A percentile compares a stretch with the other conserved stretches of the same genome.
Conservation (phyloP, 2,797 vertebrate species). For the Geotrypetes seraphini region DNA sequence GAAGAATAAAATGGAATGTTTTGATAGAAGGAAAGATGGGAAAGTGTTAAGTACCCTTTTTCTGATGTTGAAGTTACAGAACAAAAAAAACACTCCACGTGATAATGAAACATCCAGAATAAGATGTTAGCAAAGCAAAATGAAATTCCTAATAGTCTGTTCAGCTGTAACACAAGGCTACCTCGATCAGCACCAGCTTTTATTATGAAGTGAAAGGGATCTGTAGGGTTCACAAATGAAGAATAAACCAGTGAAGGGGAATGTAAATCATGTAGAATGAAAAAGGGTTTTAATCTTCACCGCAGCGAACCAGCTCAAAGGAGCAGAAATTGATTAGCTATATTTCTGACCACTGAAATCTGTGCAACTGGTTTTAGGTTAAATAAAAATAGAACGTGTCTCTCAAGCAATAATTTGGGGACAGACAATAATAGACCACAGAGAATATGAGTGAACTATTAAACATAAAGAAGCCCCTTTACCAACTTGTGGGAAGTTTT, state of each 20-base stretch:
- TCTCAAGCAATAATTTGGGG: neutral
- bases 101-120: neutral
- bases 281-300: conserved; percentile 12
- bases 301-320: conserved; percentile 11
- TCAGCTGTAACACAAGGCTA: conserved; percentile 1
- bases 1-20: conserved; percentile 1
- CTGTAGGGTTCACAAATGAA: conserved; percentile 1
- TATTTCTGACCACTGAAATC: conserved; percentile 22
- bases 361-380: conserved; percentile 30
- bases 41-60: conserved; percentile 10
- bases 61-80: neutral
- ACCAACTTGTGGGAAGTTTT: too few species aligned
- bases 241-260: conserved; percentile 10
- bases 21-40: neutral
- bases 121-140: conserved; percentile 8
- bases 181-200: conserved; percentile 11
- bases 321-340: conserved; percentile 17
- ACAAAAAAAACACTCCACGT: neutral
- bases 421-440: conserved; percentile 13
- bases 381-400: conserved; percentile 42
- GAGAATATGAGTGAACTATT: conserved; percentile 1
- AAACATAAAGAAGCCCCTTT: neutral
- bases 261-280: neutral
- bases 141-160: conserved; percentile 3
- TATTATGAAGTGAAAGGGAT: conserved; percentile 13